Percentiles rank a stretch among this genome's conserved stretches.
These are phyloP conservation scores for Polyodon spathula DNA, from an alignment of 2,113 vertebrate genomes.

Conservation along the genomic window DNA sequence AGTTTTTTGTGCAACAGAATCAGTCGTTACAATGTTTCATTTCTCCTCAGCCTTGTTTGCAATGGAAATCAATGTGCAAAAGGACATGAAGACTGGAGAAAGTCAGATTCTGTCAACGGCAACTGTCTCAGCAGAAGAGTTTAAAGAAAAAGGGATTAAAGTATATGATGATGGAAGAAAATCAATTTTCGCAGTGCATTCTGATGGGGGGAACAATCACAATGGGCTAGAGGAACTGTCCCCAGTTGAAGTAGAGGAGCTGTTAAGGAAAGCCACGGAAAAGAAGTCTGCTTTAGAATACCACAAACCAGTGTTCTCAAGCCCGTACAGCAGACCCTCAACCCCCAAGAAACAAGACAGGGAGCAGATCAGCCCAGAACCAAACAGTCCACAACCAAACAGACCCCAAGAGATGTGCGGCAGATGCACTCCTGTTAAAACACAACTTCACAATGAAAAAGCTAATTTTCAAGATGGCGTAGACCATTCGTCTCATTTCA, in stretches of 20 bases:
- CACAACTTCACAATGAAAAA: constrained; percentile 21
- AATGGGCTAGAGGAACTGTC: constrained; percentile 63
- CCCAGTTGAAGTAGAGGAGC: constrained; percentile 72
- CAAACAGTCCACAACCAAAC: constrained; percentile 25
- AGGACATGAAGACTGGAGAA: constrained; percentile 77
- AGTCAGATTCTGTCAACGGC: constrained; percentile 81
- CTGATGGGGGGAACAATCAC: constrained; percentile 32
- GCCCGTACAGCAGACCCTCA: constrained; percentile 59
- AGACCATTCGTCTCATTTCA: not conserved
- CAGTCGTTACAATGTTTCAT: constrained; percentile 22
- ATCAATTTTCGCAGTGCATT: constrained; percentile 70
- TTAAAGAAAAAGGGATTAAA: constrained; percentile 70
- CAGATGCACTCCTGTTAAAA: constrained; percentile 23
- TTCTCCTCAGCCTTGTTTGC: constrained; percentile 74
- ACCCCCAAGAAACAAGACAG: constrained; percentile 49
- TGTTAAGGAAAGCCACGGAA: constrained; percentile 76
- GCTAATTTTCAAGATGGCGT: constrained; percentile 9
- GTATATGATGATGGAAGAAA: constrained; percentile 85
- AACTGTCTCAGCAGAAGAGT: constrained; percentile 64
- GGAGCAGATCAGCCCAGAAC: constrained; percentile 37
- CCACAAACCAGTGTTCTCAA: constrained; percentile 80
- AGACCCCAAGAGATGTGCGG: constrained; percentile 31
- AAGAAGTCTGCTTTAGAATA: constrained; percentile 72
- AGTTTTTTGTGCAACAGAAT: not conserved
- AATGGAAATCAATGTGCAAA: constrained; percentile 90